Conservation (phyloP, 2,113 vertebrate species). For the Suncus etruscus region DNA sequence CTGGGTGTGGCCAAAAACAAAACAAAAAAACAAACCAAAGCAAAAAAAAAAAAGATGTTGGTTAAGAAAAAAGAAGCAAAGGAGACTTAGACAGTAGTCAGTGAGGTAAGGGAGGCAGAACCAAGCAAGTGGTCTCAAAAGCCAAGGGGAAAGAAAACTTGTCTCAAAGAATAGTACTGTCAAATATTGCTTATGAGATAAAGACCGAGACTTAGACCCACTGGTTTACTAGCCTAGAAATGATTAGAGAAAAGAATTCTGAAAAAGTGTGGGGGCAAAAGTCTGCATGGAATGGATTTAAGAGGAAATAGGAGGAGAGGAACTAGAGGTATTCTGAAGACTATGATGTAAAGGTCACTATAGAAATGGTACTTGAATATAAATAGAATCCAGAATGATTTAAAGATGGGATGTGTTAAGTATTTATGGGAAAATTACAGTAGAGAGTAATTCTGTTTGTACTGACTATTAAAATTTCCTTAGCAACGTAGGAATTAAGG, state of each 20-base stretch:
- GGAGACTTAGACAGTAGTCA: neutral
- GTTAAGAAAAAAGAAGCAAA: neutral
- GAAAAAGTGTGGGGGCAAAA: neutral
- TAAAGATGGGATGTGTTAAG: neutral
- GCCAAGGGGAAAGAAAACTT: neutral
- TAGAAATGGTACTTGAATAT: neutral
- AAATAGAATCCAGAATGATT: neutral
- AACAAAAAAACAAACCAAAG: too few species aligned
- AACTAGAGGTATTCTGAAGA: neutral
- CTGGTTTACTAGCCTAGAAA: neutral
- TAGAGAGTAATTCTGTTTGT: neutral
- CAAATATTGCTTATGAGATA: neutral
- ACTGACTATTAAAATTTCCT: neutral
- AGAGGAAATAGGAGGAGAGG: neutral
- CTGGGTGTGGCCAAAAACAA: too few species aligned
- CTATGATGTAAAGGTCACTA: rapidly evolving
- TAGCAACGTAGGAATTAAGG: neutral
- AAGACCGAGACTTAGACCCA: neutral
- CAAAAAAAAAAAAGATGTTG: too few species aligned
- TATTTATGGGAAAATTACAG: neutral
- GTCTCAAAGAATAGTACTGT: neutral
- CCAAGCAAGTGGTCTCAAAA: neutral
- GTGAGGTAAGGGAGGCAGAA: neutral
- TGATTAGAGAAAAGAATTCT: neutral
- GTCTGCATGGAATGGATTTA: neutral